Evolutionary conservation across 2,797 vertebrate genomes (phyloP), one percentile per base, ranked within the genome.

Genomic region (Tokudaia muenninki): DNA sequence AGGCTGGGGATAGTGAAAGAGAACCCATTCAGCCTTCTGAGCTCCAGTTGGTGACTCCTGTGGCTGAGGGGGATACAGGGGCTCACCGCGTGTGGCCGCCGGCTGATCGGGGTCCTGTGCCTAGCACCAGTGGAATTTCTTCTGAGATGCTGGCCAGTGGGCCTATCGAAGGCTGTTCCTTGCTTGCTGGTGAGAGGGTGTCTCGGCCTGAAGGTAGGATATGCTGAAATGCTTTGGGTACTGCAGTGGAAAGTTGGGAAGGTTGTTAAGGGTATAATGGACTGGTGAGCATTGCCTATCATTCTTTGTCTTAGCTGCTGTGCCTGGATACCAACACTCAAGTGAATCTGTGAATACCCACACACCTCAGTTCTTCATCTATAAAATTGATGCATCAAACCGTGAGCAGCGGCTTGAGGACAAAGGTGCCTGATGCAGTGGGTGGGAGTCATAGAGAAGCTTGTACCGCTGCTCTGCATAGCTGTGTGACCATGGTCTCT

Each of bases 241-340:
- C n/a, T 65, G 21, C 65, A 63, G 16, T 67, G 31, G 37, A 47
- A 74, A 9, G 14, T 14, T 44, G 16, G 65, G 44, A 21, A 57
- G 44, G 37, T 80, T 29, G 47, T 79, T 74, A 52, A 26, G 79
- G 26, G 3, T 26, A 24, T 55, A 34, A 4, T 44, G 55, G 87
- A 41, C 37, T 67, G 21, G 16, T 61, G 21, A 91, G 17, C 70
- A 88, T 65, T 87, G 44, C 83, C 77, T 50, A 1, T 59, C 14
- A 0, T 91, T 26, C 86, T 92, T 70, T 80, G 41, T 95, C 87
- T 61, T 97, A 99, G 99, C 99, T 98, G 99, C 99, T 86, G 99
- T 99, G 96, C 99, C 99, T 7, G 99, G 99, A 44, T 99, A 99
- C 98, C 99, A 99, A 70, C 99, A 99, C 75, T 98, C 99, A 2